Evolutionary conservation across 2,888 invertebrate species (phyloP).

Genomic region (Chrysolina oricalcia): DNA sequence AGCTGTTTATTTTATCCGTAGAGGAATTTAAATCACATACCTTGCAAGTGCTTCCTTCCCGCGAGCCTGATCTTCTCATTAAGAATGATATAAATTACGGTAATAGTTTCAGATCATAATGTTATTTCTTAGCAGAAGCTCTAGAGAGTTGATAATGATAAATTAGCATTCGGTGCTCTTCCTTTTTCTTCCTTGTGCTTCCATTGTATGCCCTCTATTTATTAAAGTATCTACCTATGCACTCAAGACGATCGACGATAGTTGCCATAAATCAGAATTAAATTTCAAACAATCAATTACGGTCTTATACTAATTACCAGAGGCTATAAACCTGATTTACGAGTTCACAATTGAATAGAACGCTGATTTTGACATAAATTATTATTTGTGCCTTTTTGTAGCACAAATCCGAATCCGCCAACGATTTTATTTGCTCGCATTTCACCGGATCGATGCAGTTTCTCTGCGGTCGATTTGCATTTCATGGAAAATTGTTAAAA

Average conservation of each 20-base stretch:
- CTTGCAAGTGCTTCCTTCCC: not conserved
- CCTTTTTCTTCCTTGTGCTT: conserved; percentile 2
- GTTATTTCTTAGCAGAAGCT: conserved; percentile 39
- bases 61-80: not conserved
- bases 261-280: conserved; percentile 65
- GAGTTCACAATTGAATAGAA: conserved; percentile 65
- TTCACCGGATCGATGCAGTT: conserved; percentile 45
- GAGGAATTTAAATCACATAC: not conserved
- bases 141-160: conserved; percentile 10
- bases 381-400: conserved; percentile 61
- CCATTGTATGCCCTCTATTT: conserved; percentile 8
- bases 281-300: conserved; percentile 67
- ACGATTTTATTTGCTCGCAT: conserved; percentile 56
- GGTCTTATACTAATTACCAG: conserved; percentile 67
- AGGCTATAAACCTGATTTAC: conserved; percentile 67
- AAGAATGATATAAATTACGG: conserved; percentile 37
- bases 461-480: conserved; percentile 44
- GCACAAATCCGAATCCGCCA: conserved; percentile 55
- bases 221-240: conserved; percentile 15
- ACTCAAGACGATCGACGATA: conserved; percentile 27
- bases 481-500: conserved; percentile 52
- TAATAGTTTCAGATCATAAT: conserved; percentile 36
- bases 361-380: conserved; percentile 64
- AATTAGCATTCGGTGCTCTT: conserved; percentile 7
- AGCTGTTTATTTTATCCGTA: not conserved